Evolutionary conservation across 2,113 vertebrate species (phyloP).

Genomic region (Sinocyclocheilus anophthalmus): DNA sequence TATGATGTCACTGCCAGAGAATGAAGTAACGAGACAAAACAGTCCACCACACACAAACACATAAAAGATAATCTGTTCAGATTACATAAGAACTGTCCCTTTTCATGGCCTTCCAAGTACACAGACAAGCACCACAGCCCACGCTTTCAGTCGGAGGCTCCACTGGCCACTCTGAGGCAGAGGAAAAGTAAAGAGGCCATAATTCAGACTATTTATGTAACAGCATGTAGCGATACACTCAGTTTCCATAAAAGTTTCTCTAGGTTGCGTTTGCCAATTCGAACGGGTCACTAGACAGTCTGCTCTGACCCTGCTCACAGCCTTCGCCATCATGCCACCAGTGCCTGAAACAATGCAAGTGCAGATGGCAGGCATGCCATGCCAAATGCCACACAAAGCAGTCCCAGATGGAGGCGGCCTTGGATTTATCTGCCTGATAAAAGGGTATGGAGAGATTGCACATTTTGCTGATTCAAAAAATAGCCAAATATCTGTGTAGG

Average conservation of each 20-base stretch:
- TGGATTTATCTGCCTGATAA: constrained; percentile 37
- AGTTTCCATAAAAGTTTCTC: neutral
- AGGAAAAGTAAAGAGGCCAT: constrained; percentile 24
- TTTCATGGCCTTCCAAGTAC: constrained; percentile 31
- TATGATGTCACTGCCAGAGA: constrained; percentile 21
- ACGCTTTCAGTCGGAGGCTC: neutral
- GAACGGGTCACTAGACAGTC: constrained; percentile 25
- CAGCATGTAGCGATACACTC: neutral
- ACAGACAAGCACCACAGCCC: neutral
- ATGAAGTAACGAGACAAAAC: constrained; percentile 19
- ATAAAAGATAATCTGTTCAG: constrained; percentile 28
- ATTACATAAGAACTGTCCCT: constrained; percentile 38
- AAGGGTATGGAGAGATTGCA: constrained; percentile 16
- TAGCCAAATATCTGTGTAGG: neutral
- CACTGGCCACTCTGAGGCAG: neutral
- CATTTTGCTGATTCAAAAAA: constrained; percentile 17
- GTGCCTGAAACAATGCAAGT: constrained; percentile 51
- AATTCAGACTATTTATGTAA: constrained; percentile 42
- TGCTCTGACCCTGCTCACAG: constrained; percentile 24
- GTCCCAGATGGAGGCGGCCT: constrained; percentile 37
- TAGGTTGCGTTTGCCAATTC: constrained; percentile 17
- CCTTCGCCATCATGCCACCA: constrained; percentile 38
- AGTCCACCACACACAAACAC: neutral
- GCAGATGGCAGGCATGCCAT: constrained; percentile 54
- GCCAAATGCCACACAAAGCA: constrained; percentile 57